Conservation (phyloP, 2,888 invertebrate genomes). For the Leptopterna dolabrata region DNA sequence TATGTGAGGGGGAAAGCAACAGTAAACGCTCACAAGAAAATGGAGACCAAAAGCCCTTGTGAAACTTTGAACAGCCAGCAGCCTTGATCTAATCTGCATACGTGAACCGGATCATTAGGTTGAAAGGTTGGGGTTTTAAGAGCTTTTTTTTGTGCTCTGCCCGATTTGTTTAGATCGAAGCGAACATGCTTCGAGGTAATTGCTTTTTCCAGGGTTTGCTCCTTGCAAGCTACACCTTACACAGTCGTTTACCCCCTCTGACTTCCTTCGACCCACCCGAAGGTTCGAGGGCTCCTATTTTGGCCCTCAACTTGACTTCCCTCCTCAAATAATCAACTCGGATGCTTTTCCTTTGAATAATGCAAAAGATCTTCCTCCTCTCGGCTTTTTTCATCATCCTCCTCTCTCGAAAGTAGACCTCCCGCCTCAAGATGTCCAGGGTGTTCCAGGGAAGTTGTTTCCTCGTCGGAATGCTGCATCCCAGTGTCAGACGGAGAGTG, state of each 20-base stretch:
- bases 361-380: conserved; percentile 31
- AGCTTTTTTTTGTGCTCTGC: not conserved
- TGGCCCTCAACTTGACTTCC: conserved; percentile 24
- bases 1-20: not conserved
- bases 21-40: not conserved
- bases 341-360: conserved; percentile 42
- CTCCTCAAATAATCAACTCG: conserved; percentile 46
- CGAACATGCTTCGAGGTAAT: conserved; percentile 32
- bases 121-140: conserved; percentile 30
- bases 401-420: not conserved
- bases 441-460: not conserved
- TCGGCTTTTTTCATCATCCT: not conserved
- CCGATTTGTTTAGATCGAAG: conserved; percentile 28
- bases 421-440: not conserved
- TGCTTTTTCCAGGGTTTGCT: conserved; percentile 26
- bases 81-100: conserved; percentile 27
- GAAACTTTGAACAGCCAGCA: not conserved
- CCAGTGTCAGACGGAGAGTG: not conserved
- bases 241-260: not conserved
- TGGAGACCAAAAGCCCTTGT: not conserved
- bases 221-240: conserved; percentile 1
- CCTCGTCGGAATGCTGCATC: not conserved
- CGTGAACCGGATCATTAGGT: conserved; percentile 29
- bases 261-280: too few relatives aligned
- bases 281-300: not conserved